These are phyloP conservation scores for Cantharis flavilabris DNA, from an alignment of 2,888 invertebrate species.

Conservation along the genomic window DNA sequence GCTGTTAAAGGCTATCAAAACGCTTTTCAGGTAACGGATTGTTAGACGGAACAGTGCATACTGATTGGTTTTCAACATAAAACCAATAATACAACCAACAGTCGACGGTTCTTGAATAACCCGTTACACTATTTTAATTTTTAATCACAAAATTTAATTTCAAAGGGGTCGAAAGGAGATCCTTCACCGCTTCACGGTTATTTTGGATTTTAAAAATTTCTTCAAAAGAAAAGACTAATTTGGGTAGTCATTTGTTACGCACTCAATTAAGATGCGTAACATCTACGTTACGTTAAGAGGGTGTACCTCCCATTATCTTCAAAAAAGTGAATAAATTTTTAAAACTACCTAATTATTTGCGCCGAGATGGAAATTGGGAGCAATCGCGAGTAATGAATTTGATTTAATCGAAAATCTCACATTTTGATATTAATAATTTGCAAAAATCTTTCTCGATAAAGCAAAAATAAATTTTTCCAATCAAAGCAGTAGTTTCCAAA, in stretches of 20 bases:
- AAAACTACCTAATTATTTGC: too few species aligned
- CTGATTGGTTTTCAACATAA: neutral
- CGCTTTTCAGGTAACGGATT: slow-evolving; percentile 14
- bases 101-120: neutral
- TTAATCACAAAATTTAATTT: neutral
- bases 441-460: too few species aligned
- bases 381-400: neutral
- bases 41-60: neutral
- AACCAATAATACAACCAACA: neutral
- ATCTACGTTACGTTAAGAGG: too few species aligned
- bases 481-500: neutral
- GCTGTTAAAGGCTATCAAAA: slow-evolving; percentile 24
- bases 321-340: too few species aligned
- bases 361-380: too few species aligned
- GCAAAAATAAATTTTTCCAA: neutral
- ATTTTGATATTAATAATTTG: too few species aligned
- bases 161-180: neutral
- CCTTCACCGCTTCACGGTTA: neutral
- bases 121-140: neutral
- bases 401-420: too few species aligned
- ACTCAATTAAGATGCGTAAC: neutral
- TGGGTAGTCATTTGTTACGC: neutral
- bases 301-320: too few species aligned
- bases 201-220: neutral
- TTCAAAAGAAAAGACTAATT: neutral